Evolutionary conservation across 2,113 vertebrate genomes (phyloP).

Genomic region (Monopterus albus): DNA sequence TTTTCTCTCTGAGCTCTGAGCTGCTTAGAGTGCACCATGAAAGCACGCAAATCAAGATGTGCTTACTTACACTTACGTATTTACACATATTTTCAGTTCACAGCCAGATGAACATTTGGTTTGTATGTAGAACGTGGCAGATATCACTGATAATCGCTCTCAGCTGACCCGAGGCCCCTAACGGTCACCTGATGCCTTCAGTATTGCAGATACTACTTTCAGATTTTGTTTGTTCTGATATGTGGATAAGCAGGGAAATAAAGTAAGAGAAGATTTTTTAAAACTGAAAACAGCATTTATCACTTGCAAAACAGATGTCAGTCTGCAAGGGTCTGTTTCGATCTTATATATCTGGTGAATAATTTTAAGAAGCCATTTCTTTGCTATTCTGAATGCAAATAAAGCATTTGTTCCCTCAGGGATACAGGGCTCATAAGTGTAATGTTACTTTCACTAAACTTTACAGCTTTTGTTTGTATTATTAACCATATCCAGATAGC

Average conservation of each 20-base stretch:
- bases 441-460: conserved; percentile 1
- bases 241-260: conserved; percentile 11
- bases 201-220: conserved; percentile 9
- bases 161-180: no score
- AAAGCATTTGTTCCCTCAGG: neutral
- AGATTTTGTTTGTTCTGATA: neutral
- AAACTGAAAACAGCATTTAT: neutral
- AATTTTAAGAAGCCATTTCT: neutral
- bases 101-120: conserved; percentile 1
- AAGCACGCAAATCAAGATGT: conserved; percentile 21
- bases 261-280: conserved; percentile 2
- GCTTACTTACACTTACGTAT: conserved; percentile 10
- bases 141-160: no score
- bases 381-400: conserved; percentile 7
- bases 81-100: conserved; percentile 7
- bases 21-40: conserved; percentile 48
- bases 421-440: neutral
- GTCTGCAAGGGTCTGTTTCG: neutral
- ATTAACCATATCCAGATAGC: neutral
- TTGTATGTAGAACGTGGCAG: no score
- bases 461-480: conserved; percentile 12
- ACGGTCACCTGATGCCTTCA: conserved; percentile 4
- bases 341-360: conserved; percentile 21
- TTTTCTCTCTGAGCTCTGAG: conserved; percentile 67
- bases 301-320: conserved; percentile 28